Base-by-base conservation (phyloP, 1,140 invertebrate genomes). In the Anoplophora glabripennis region DNA sequence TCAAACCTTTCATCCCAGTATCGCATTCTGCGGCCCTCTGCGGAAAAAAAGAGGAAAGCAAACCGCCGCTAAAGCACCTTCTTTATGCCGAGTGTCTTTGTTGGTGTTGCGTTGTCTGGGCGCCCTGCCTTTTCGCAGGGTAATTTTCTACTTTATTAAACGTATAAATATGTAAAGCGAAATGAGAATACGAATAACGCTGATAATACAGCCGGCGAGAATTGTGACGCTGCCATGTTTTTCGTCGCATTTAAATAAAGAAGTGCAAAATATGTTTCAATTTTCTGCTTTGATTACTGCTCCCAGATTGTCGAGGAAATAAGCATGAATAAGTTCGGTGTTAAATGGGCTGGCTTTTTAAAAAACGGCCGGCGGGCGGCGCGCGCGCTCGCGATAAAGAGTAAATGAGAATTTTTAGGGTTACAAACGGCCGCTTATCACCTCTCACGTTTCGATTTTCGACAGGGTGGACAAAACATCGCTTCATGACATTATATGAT, bases 91-190 rank as follows among this genome's bases (percentile, higher is more conserved):
- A 5, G 21, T 28, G 21, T 28, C 21, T 28, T 28, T 28, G 21
- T 28, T 28, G 5, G 21, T 49, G 47, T 49, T 12, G 28, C 35
- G 28, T 34, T 34, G 47, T 49, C 33, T 36, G 47, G 21, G 33
- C 33, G n/a, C 46, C 42, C 48, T 28, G 48, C 57, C 44, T 60
- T 54, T 56, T 54, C 53, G 37, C 53, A 21, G 28, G 60, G 56
- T 64, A 67, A 65, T 65, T 67, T 67, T 62, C 63, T 61, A 59
- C 65, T 67, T 67, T 67, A 67, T 67, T 62, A 67, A 67, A 65
- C 54, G 54, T 60, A 67, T 67, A 67, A 67, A 67, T 61, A 67
- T 67, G 65, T 64, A 65, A 58, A 65, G 61, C 52, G 57, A 59
- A 67, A 67, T 65, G 63, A 65, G 58, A 65, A 65, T 42, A 59